Evolutionary conservation across 2,113 vertebrate species (phyloP).

Genomic region (Phainopepla nitens): DNA sequence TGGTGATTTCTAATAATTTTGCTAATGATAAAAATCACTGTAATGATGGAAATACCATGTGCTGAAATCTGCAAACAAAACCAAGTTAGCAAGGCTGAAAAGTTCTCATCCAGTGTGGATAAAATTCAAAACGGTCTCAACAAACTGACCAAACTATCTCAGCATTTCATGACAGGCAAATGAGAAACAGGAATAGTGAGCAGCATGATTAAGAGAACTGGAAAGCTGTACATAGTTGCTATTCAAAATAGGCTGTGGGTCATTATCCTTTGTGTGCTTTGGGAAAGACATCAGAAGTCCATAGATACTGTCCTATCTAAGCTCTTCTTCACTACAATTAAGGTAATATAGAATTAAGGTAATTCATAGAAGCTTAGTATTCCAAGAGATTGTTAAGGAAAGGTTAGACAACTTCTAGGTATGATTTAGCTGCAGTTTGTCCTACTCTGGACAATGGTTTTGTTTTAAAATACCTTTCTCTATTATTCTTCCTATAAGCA

Average conservation of each 20-base stretch:
- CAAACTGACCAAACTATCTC: neutral
- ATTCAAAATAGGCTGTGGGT: neutral
- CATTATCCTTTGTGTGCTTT: neutral
- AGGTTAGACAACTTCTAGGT: neutral
- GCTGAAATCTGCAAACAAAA: neutral
- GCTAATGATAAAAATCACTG: neutral
- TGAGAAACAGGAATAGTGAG: neutral
- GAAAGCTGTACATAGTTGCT: neutral
- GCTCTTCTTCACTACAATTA: neutral
- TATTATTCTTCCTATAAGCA: neutral
- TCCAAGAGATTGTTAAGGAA: neutral
- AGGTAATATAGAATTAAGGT: neutral
- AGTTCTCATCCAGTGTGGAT: neutral
- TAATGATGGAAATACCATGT: neutral
- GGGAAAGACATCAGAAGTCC: neutral
- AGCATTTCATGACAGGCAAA: neutral
- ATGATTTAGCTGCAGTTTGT: neutral
- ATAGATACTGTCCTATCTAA: too few species aligned
- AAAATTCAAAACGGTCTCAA: neutral
- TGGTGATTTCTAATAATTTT: neutral
- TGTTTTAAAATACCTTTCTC: neutral
- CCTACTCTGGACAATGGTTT: neutral
- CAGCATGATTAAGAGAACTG: neutral
- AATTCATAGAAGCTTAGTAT: neutral
- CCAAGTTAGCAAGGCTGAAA: neutral